These are phyloP conservation scores for Heteropelma amictum DNA, from an alignment of 2,888 invertebrate genomes.

Conservation along the genomic window DNA sequence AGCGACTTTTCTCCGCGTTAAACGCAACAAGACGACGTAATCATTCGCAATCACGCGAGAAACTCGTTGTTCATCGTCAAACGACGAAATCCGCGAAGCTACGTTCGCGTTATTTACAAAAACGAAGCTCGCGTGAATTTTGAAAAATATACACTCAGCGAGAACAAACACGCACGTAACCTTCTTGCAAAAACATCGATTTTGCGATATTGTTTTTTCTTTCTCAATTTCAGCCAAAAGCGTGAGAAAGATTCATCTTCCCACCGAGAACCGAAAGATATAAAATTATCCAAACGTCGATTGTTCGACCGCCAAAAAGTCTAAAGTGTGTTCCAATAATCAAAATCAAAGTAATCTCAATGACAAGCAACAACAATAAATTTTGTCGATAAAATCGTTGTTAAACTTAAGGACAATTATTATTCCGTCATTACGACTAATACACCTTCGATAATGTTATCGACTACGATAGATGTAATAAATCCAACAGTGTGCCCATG, in stretches of 20 bases:
- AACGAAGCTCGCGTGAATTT: not conserved
- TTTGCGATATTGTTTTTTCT: not conserved
- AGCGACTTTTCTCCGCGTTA: conserved; percentile 19
- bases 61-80: conserved; percentile 23
- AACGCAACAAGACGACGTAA: not conserved
- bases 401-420: conserved; percentile 31
- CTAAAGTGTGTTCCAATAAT: conserved; percentile 55
- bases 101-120: not conserved
- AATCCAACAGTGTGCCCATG: conserved; percentile 30
- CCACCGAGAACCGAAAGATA: not conserved
- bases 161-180: conserved; percentile 20
- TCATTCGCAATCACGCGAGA: conserved; percentile 45
- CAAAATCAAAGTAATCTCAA: conserved; percentile 54
- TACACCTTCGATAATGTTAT: conserved; percentile 3
- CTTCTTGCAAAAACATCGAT: not conserved
- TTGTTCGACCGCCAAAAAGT: conserved; percentile 52
- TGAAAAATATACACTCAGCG: not conserved
- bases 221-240: conserved; percentile 37
- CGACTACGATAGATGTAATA: conserved; percentile 6
- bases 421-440: conserved; percentile 9
- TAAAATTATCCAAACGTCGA: conserved; percentile 27
- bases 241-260: not conserved
- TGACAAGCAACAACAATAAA: conserved; percentile 22
- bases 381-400: not conserved
- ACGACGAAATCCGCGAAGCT: not conserved